phyloP scores from a whole-genome alignment of 1,140 invertebrate species.

The Ostrea denselamellosa region DNA sequence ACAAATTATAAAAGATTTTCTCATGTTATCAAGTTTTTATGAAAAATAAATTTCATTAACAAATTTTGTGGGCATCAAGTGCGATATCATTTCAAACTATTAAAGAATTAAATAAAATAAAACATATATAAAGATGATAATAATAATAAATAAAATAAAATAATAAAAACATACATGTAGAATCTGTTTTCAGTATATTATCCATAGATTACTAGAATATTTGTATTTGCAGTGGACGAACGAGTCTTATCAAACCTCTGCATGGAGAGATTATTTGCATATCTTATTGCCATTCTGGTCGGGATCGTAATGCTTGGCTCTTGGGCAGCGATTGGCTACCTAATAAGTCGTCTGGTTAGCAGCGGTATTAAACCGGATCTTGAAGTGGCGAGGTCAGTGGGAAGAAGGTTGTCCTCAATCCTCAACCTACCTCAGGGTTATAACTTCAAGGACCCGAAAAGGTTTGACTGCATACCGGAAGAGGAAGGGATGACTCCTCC shows the following conservation, averaged over 20 bases:
- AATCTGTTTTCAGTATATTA: neutral
- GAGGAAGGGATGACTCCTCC: conserved; percentile 38
- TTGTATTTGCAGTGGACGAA: neutral
- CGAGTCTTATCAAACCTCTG: neutral
- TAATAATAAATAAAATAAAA: too few relatives aligned
- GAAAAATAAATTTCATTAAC: too few relatives aligned
- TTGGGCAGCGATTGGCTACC: neutral
- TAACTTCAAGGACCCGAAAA: conserved; percentile 44
- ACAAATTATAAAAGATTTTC: neutral
- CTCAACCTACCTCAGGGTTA: conserved; percentile 49
- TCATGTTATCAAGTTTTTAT: too few relatives aligned
- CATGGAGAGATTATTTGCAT: conserved; percentile 11
- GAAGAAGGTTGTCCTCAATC: conserved; percentile 47
- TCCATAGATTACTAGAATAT: neutral
- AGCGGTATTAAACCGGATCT: neutral
- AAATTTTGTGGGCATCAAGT: too few relatives aligned
- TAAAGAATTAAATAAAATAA: too few relatives aligned
- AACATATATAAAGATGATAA: too few relatives aligned
- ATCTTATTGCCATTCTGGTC: neutral
- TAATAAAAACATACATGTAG: too few relatives aligned
- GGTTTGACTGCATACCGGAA: conserved; percentile 34
- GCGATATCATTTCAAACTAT: too few relatives aligned
- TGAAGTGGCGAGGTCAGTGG: conserved; percentile 43
- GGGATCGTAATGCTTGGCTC: conserved; percentile 23
- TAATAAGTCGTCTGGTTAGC: neutral